phyloP scores from a whole-genome alignment of 2,113 vertebrate genomes.

The Artemisiospiza belli region DNA sequence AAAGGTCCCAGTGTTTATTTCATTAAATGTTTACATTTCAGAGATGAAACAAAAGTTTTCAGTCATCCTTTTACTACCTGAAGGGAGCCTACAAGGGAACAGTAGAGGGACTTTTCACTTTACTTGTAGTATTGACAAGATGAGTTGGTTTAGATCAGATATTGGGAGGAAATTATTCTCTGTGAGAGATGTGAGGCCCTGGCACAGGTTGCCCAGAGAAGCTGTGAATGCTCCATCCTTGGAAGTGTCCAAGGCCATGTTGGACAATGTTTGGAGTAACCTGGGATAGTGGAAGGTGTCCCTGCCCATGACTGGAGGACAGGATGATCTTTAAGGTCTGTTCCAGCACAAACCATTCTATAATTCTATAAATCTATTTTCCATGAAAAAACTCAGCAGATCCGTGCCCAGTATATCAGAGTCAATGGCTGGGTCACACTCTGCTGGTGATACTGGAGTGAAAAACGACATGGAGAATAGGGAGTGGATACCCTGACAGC shows the following conservation, averaged over 20 bases:
- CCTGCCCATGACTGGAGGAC: rapidly evolving
- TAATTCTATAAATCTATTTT: not conserved
- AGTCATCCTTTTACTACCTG: not conserved
- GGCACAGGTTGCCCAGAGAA: not conserved
- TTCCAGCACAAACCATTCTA: not conserved
- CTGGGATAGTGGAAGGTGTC: not conserved
- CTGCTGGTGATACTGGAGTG: not conserved
- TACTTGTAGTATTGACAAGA: not conserved
- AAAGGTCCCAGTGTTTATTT: not conserved
- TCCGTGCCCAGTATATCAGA: not conserved
- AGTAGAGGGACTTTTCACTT: not conserved
- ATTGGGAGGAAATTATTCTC: not conserved
- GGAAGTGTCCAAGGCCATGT: too few species aligned
- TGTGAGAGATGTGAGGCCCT: not conserved
- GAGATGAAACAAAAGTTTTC: not conserved
- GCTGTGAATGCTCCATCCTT: rapidly evolving
- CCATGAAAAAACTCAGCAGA: not conserved
- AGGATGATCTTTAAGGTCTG: not conserved
- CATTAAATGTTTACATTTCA: not conserved
- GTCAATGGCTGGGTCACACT: not conserved
- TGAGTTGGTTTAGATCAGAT: not conserved
- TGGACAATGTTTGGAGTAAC: not conserved
- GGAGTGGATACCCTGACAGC: not conserved
- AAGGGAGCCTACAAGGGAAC: not conserved
- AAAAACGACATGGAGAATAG: not conserved